Conservation (phyloP, 2,888 invertebrate species). For the Lumbricus terrestris region DNA sequence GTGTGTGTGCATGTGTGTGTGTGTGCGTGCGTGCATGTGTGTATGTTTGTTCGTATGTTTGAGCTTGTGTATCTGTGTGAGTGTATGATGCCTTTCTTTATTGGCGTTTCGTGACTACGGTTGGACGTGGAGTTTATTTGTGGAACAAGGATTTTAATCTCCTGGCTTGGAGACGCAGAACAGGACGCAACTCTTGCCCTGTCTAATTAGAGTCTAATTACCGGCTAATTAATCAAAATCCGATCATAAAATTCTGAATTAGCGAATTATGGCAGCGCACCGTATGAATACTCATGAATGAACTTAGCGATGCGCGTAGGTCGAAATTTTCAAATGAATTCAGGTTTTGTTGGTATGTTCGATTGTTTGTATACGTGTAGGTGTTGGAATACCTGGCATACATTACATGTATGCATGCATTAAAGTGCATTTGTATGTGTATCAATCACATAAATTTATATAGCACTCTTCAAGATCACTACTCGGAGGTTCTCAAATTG, state of each 20-base stretch:
- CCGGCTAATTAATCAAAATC: not conserved
- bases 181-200: not conserved
- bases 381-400: no score
- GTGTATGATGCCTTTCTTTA: not conserved
- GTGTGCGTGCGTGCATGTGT: not conserved
- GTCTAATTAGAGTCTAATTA: no score
- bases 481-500: no score
- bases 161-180: not conserved
- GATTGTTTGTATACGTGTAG: no score
- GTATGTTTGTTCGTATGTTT: no score
- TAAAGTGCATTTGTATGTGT: no score
- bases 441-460: no score
- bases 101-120: not conserved
- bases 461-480: no score
- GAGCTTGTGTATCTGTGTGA: not conserved
- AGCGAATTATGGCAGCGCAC: not conserved
- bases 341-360: no score
- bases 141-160: not conserved
- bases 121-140: not conserved
- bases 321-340: no score
- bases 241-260: not conserved
- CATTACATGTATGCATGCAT: no score
- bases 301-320: not conserved
- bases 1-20: not conserved
- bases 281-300: not conserved